Conservation (phyloP, 2,113 vertebrate species). For the Proteles cristata region DNA sequence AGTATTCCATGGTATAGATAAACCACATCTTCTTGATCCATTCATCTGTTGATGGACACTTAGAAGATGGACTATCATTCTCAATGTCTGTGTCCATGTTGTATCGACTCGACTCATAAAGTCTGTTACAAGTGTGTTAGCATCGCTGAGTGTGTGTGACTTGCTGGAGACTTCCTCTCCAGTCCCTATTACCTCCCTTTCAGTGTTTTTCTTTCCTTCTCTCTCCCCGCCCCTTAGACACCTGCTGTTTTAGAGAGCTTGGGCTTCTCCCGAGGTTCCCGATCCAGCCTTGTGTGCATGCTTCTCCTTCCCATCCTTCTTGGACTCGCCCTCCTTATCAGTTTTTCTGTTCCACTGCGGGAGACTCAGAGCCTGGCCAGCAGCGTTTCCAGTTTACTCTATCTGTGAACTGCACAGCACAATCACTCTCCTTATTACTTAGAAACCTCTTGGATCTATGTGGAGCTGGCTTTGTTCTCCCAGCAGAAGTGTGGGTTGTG, state of each 20-base stretch:
- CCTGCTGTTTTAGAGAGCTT: not conserved
- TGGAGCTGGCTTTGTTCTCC: constrained; percentile 10
- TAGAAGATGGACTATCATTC: not conserved
- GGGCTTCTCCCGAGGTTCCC: not conserved
- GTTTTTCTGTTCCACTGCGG: not conserved
- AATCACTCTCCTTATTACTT: constrained; percentile 12
- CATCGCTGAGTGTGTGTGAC: not conserved
- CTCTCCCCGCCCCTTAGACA: not conserved
- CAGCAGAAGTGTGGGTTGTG: constrained; percentile 36
- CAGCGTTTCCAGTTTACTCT: constrained; percentile 28
- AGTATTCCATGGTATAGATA: too few species aligned
- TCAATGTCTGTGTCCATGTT: not conserved
- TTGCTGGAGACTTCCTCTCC: not conserved
- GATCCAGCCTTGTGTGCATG: not conserved
- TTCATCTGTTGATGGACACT: too few species aligned
- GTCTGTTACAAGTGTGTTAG: not conserved
- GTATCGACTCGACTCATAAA: not conserved
- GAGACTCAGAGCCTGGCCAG: not conserved
- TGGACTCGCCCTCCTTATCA: not conserved
- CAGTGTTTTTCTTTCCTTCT: not conserved
- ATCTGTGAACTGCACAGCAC: not conserved
- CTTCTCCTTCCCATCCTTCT: not conserved
- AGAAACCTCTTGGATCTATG: constrained; percentile 45
- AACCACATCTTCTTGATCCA: too few species aligned
- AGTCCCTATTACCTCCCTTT: not conserved